Conservation (phyloP, 92 coral and sea anemone genomes). For the Zoanthus sociatus region DNA sequence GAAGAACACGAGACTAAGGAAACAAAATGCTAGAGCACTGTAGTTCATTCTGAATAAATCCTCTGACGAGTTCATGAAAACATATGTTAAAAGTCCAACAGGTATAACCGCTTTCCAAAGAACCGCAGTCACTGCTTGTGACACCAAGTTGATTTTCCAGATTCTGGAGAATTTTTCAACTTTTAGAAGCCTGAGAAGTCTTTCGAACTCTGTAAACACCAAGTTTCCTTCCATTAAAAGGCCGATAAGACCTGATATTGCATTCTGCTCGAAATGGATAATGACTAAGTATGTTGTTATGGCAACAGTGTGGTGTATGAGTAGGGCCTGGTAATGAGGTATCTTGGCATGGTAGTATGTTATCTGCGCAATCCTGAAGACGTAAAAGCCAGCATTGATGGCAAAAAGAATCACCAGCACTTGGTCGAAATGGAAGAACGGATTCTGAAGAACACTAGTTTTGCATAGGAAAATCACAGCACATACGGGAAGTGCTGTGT, state of each 20-base stretch:
- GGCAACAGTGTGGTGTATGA: conserved; percentile 87
- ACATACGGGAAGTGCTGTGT: conserved; percentile 67
- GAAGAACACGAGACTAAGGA: conserved; percentile 91
- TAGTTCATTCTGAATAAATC: conserved; percentile 81
- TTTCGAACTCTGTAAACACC: conserved; percentile 88
- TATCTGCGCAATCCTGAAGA: conserved; percentile 83
- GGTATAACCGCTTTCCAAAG: conserved; percentile 81
- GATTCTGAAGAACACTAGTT: conserved; percentile 69
- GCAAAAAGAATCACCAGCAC: conserved; percentile 70
- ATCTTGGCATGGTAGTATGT: conserved; percentile 64
- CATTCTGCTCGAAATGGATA: conserved; percentile 75
- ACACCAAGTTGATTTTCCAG: conserved; percentile 54
- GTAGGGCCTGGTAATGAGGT: conserved; percentile 81
- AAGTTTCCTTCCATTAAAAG: conserved; percentile 85
- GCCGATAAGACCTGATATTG: conserved; percentile 82
- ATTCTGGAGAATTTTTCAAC: conserved; percentile 29
- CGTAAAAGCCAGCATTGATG: conserved; percentile 80
- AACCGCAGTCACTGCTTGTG: conserved; percentile 67
- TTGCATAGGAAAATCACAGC: conserved; percentile 69
- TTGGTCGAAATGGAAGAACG: conserved; percentile 76
- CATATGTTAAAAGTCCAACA: conserved; percentile 52
- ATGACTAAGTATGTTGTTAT: conserved; percentile 68
- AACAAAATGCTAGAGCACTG: conserved; percentile 90
- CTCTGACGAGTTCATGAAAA: conserved; percentile 66
- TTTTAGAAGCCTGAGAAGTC: conserved; percentile 52